These are phyloP conservation scores for Sebastes trivittatus DNA, from an alignment of 2,797 vertebrate species.

Conservation along the genomic window DNA sequence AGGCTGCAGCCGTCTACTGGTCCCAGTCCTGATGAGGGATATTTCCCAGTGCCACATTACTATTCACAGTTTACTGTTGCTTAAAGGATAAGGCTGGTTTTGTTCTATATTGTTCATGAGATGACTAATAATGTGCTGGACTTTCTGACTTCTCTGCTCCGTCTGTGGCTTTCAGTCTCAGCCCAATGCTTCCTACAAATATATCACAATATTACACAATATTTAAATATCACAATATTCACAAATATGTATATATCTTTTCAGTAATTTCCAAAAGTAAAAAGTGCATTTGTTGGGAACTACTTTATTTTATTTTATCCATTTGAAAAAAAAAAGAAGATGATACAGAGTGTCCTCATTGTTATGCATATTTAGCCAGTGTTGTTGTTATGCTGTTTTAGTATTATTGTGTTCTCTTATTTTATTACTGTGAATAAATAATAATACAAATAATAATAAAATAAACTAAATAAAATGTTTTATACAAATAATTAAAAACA, in stretches of 20 bases:
- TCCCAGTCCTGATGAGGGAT: background rate
- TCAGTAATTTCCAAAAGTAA: background rate
- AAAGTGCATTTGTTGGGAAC: background rate
- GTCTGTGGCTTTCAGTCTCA: background rate
- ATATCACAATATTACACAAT: too few relatives aligned
- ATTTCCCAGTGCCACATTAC: conserved; percentile 1
- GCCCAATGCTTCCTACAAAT: background rate
- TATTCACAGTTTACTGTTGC: background rate
- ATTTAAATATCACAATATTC: too few relatives aligned
- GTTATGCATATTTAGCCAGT: too few relatives aligned
- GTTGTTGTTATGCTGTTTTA: background rate
- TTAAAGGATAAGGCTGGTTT: background rate
- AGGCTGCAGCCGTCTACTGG: background rate
- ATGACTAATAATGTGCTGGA: background rate
- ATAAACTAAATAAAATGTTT: background rate
- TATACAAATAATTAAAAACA: background rate
- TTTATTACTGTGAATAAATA: background rate
- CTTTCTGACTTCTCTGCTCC: background rate
- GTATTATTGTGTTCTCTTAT: background rate
- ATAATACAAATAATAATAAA: background rate
- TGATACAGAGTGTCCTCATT: background rate
- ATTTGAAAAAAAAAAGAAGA: too few relatives aligned
- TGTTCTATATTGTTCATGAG: background rate
- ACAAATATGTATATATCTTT: too few relatives aligned
- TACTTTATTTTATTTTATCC: background rate